Base-by-base conservation (phyloP, 2,797 vertebrate genomes). In the Sebastes minor region DNA sequence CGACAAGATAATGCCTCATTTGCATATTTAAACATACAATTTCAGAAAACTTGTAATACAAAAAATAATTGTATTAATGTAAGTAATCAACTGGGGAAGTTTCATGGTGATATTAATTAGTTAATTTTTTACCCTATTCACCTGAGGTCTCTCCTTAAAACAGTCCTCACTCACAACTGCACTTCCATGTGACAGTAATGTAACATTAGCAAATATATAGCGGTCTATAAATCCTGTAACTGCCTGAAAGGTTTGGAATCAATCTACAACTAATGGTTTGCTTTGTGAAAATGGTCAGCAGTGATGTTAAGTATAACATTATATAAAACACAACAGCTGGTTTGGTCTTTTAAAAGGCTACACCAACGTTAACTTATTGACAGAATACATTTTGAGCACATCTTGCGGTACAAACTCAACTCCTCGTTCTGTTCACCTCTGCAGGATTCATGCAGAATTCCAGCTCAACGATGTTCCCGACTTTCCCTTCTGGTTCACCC, bases 401-500 rank as follows among this genome's bases (percentile, higher is more conserved):
- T 42, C 4, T 33, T 6, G 3, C 0, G 2, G 16, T 56, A 38
- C 49, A 22, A 23, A 52, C 49, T 33, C 52, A 20, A 11, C n/a
- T 5, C 4, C 14, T 69, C 6, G 0, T 55, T 70, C 11, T 82
- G 35, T 81, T 82, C 52, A n/a, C 60, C 14, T 2, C 83, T 71
- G 27, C 95, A 99, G 99, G 91, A 98, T 99, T 91, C 99, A 99
- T 0, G 98, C 97, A 3, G 99, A 99, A 88, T 99, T 99, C 92
- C 99, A 99, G 95, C 96, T 99, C 72, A 99, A 99, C 0, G 97
- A 99, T 8, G 97, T 98, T 1, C 98, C 99, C 0, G 95, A 98
- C 89, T 99, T 98, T 86, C 99, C 99, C 12, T 99, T 99, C 95
- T 99, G 98, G 99, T 99, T 99, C 91, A 98, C 97, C 0, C 99